Percentiles rank a stretch among this genome's conserved stretches.
Conservation (phyloP, 2,113 vertebrate species). For the Saccopteryx bilineata region DNA sequence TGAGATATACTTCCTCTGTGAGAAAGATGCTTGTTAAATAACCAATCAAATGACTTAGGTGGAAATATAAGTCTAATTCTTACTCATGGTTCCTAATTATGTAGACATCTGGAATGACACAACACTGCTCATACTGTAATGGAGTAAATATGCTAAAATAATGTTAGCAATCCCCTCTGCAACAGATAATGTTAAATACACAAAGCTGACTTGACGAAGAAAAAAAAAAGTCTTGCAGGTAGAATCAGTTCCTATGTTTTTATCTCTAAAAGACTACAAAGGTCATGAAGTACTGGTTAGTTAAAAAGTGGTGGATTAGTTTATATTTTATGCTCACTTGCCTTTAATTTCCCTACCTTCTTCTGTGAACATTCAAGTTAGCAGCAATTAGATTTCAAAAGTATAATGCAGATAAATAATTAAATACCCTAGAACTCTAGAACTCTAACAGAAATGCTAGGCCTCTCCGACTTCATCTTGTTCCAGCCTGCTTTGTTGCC, state of each 20-base stretch:
- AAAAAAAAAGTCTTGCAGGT: not conserved
- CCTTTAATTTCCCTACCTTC: conserved; percentile 58
- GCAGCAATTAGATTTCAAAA: conserved; percentile 55
- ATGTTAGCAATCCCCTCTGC: not conserved
- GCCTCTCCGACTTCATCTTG: not conserved
- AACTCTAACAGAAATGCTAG: not conserved
- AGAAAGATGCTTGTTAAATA: conserved; percentile 27
- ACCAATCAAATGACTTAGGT: not conserved
- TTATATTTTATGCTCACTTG: not conserved
- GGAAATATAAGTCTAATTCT: not conserved
- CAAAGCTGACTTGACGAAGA: not conserved
- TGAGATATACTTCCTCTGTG: not conserved
- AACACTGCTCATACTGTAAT: not conserved
- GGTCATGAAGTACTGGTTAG: not conserved
- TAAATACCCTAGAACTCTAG: conserved; percentile 40
- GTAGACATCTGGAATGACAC: not conserved
- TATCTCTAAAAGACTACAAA: not conserved
- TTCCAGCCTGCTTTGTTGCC: not conserved
- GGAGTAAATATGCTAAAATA: not conserved
- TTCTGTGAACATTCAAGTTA: conserved; percentile 27
- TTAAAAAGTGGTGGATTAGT: not conserved
- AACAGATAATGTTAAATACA: not conserved
- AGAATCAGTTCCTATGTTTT: not conserved
- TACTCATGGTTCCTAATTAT: not conserved
- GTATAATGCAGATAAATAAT: conserved; percentile 34